Conservation (phyloP, 2,113 vertebrate species). For the Chamaea fasciata region DNA sequence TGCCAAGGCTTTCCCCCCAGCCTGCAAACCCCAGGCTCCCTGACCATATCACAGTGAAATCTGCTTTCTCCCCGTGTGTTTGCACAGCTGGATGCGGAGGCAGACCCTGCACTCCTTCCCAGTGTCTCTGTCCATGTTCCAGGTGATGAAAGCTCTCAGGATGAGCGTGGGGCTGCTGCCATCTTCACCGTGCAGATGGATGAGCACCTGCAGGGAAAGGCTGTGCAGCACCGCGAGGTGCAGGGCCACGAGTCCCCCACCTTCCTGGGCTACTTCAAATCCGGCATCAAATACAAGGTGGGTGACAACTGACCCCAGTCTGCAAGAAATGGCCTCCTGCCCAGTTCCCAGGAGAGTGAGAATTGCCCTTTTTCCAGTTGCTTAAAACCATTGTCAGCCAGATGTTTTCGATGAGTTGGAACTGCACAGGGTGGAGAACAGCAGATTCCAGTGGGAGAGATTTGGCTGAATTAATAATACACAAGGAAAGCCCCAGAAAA, state of each 20-base stretch:
- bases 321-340: not conserved
- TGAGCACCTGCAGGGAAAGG: conserved; percentile 88
- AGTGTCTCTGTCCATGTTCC: not conserved
- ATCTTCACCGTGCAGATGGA: conserved; percentile 97
- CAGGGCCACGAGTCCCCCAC: conserved; percentile 89
- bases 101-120: not conserved
- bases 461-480: conserved; percentile 16
- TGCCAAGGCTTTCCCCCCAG: not conserved
- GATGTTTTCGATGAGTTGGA: conserved; percentile 40
- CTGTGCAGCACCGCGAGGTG: conserved; percentile 91
- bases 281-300: conserved; percentile 95
- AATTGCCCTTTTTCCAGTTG: not conserved
- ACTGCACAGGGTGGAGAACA: conserved; percentile 27
- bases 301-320: not conserved
- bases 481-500: conserved; percentile 24
- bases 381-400: not conserved
- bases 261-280: conserved; percentile 96
- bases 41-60: not conserved
- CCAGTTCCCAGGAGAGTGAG: not conserved
- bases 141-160: conserved; percentile 91
- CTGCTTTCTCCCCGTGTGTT: not conserved
- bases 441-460: conserved; percentile 14
- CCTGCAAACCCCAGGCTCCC: not conserved
- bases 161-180: conserved; percentile 92
- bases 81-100: not conserved